Percentiles rank a stretch among this genome's conserved stretches.
phyloP scores from a whole-genome alignment of 2,113 vertebrate species.

The Tympanuchus pallidicinctus region DNA sequence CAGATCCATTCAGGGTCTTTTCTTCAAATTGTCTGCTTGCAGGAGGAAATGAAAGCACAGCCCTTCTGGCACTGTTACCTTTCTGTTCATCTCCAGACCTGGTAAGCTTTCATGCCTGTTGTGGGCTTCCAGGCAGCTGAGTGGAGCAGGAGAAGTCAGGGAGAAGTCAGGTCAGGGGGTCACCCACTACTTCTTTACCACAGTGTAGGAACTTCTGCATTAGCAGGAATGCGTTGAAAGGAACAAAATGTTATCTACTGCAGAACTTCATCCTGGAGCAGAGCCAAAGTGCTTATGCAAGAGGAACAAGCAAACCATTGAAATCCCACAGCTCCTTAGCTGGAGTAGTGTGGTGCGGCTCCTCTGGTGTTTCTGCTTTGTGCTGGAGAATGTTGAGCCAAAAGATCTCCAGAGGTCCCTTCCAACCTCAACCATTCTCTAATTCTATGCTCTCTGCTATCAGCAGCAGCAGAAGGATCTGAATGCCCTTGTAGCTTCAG shows the following conservation, averaged over 20 bases:
- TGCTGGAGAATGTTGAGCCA: neutral
- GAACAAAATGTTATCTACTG: neutral
- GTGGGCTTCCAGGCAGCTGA: neutral
- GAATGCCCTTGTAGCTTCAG: neutral
- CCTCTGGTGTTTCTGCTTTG: accelerated
- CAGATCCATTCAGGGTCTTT: neutral
- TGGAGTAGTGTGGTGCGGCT: accelerated
- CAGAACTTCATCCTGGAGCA: neutral
- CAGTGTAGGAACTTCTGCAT: neutral
- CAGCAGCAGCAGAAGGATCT: neutral
- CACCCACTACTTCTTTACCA: neutral
- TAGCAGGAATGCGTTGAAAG: neutral
- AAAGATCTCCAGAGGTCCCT: neutral
- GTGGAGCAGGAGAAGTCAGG: neutral
- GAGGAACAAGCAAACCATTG: neutral
- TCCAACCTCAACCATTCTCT: neutral
- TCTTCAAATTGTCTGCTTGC: neutral
- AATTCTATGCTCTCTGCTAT: neutral
- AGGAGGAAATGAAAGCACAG: neutral
- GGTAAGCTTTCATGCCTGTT: neutral
- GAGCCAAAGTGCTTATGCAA: neutral
- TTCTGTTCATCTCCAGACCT: neutral
- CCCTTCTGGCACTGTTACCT: neutral
- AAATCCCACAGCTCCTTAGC: neutral
- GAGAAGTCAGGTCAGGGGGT: neutral